Evolutionary conservation across 2,888 invertebrate species (phyloP).

Genomic region (Coelopa pilipes): DNA sequence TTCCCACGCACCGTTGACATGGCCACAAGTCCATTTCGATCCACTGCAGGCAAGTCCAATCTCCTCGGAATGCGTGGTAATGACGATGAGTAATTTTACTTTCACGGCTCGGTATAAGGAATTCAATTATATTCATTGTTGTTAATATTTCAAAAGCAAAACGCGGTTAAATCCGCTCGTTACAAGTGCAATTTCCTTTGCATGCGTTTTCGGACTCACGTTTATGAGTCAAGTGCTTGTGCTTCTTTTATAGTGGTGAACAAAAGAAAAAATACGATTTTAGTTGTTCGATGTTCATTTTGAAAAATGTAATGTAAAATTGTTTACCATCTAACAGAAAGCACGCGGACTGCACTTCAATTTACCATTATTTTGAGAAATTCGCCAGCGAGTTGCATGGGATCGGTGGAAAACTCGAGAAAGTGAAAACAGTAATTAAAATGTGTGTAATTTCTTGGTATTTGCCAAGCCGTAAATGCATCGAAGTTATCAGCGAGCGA

Average conservation of each 20-base stretch:
- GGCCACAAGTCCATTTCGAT: background rate
- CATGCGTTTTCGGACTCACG: too few species aligned
- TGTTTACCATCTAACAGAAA: background rate
- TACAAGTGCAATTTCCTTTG: too few species aligned
- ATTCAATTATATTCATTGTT: too few species aligned
- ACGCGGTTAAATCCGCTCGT: too few species aligned
- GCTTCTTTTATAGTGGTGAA: too few species aligned
- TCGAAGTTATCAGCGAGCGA: background rate
- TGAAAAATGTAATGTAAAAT: background rate
- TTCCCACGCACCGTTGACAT: background rate
- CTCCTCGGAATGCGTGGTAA: too few species aligned
- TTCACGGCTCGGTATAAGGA: too few species aligned
- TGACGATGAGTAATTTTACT: background rate
- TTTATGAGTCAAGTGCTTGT: too few species aligned
- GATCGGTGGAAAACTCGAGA: constrained; percentile 27
- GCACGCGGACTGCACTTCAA: background rate
- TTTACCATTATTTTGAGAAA: constrained; percentile 11
- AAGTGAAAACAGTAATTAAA: constrained; percentile 37
- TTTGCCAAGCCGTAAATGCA: constrained; percentile 17
- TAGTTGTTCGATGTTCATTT: background rate
- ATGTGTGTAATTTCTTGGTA: constrained; percentile 8
- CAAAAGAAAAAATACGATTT: too few species aligned
- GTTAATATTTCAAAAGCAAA: too few species aligned
- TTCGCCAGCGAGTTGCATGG: constrained; percentile 9
- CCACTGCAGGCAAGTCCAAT: background rate